phyloP scores from a whole-genome alignment of 2,113 vertebrate species.

The Gnathonemus longibarbis region DNA sequence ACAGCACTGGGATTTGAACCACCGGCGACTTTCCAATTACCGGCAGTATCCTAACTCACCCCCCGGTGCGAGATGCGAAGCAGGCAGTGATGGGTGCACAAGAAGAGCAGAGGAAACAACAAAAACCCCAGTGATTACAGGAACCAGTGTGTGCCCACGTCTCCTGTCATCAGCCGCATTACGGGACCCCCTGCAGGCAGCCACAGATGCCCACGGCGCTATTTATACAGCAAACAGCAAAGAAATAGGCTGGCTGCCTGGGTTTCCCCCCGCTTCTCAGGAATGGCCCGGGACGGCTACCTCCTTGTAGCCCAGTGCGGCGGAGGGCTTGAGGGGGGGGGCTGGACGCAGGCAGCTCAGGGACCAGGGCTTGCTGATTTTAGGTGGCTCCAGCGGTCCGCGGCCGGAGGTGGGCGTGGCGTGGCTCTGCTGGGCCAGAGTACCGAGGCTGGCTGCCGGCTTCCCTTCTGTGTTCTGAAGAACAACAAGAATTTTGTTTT shows the following conservation, averaged over 20 bases:
- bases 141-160: background rate
- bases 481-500: background rate
- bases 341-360: slow-evolving; percentile 93
- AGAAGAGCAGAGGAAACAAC: background rate
- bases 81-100: background rate
- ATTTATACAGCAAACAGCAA: background rate
- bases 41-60: background rate
- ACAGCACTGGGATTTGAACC: background rate
- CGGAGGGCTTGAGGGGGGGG: slow-evolving; percentile 88
- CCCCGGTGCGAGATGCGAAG: background rate
- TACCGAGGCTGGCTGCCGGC: slow-evolving; percentile 39
- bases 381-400: slow-evolving; percentile 85
- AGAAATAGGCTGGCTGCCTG: too few relatives aligned
- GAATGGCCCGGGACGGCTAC: slow-evolving; percentile 52
- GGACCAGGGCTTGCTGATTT: slow-evolving; percentile 90
- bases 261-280: background rate
- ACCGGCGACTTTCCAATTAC: background rate
- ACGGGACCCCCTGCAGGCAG: background rate
- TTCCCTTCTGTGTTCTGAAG: slow-evolving; percentile 52
- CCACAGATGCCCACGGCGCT: background rate
- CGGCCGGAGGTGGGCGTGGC: slow-evolving; percentile 61
- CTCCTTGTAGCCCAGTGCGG: slow-evolving; percentile 95
- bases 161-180: background rate
- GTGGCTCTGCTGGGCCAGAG: slow-evolving; percentile 65
- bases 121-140: slow-evolving; percentile 1